Evolutionary conservation across 2,113 vertebrate species (phyloP).

Genomic region (Pollimyrus isidori): DNA sequence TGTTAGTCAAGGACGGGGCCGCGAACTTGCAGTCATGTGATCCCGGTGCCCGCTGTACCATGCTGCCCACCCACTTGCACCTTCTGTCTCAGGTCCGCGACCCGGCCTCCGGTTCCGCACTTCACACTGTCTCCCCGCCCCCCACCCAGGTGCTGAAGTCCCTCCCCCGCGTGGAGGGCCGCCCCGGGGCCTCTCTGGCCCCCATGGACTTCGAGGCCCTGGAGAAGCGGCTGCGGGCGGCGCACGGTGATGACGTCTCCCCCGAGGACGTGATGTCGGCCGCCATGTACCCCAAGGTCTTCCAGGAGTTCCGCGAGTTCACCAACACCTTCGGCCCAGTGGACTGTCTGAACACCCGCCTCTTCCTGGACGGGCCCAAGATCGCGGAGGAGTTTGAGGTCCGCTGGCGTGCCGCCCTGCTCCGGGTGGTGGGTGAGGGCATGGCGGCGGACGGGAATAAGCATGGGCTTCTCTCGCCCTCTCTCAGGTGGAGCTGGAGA

Average conservation of each 20-base stretch:
- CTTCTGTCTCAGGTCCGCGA: not conserved
- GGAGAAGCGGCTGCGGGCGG: conserved; percentile 59
- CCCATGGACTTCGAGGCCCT: conserved; percentile 70
- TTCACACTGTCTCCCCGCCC: not conserved
- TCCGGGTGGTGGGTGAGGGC: not conserved
- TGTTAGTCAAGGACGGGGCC: not conserved
- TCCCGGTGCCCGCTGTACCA: not conserved
- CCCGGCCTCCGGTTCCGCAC: not conserved
- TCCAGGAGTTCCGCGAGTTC: conserved; percentile 80
- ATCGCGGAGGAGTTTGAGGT: conserved; percentile 77
- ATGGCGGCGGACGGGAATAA: not conserved
- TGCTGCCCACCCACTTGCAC: not conserved
- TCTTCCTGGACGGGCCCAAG: conserved; percentile 71
- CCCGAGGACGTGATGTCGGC: conserved; percentile 85
- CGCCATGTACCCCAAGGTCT: conserved; percentile 88
- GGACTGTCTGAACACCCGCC: conserved; percentile 68
- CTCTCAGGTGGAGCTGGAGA: conserved; percentile 80
- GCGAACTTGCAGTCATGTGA: not conserved
- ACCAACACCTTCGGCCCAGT: conserved; percentile 60
- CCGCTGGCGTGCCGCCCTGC: not conserved
- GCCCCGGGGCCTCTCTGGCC: conserved; percentile 76
- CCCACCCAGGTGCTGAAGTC: conserved; percentile 75
- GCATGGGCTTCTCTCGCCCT: too few relatives aligned
- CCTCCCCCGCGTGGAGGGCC: conserved; percentile 74
- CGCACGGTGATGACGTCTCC: conserved; percentile 71